Base-by-base conservation (phyloP, 2,797 vertebrate genomes). In the Enteromius unitaeniatus region DNA sequence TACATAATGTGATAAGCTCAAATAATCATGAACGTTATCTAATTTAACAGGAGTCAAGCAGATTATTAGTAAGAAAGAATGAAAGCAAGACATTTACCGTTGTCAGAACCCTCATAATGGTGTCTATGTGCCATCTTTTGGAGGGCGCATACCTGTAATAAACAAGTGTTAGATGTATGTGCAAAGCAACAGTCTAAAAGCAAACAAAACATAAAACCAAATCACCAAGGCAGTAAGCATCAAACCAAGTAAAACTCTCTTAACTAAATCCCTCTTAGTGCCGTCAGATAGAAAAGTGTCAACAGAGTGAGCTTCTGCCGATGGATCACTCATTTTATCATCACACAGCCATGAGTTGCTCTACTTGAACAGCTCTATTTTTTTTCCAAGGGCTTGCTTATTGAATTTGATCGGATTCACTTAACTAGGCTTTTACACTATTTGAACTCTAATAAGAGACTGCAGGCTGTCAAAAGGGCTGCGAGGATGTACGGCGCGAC, bases 51-150 rank as follows among this genome's bases (percentile, higher is more conserved):
- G 5, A 34, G 21, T 2, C 37, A 51, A 74, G 23, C n/a, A 34
- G 42, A 7, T 21, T 1, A 19, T 19, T 53, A 67, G 69, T 42
- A 2, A 64, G n/a, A 11, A 47, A n/a, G 10, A 51, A 58, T 7
- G 2, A 53, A 34, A 53, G 64, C 49, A 51, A 75, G 11, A 15
- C 86, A 92, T 96, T 90, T 95, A 99, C 98, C 81, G 97, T 99
- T 83, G 98, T 99, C 89, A 99, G 91, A 88, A 99, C 98, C 92
- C 98, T 96, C 98, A 99, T 99, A 82, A 99, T 98, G 13, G 98
- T 99, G 93, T 99, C 98, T 95, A 99, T 99, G 91, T 99, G 98
- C 98, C 98, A 99, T 94, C 98, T 95, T 94, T 99, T 99, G 21
- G 98, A 99, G 88, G 98, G 98, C 58, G 98, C 98, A 13, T 99